A percentile compares a stretch with the other conserved stretches of the same genome.
These are phyloP conservation scores for Aphelenchoides bicaudatus DNA, from an alignment of 2,888 invertebrate genomes.

Conservation along the genomic window DNA sequence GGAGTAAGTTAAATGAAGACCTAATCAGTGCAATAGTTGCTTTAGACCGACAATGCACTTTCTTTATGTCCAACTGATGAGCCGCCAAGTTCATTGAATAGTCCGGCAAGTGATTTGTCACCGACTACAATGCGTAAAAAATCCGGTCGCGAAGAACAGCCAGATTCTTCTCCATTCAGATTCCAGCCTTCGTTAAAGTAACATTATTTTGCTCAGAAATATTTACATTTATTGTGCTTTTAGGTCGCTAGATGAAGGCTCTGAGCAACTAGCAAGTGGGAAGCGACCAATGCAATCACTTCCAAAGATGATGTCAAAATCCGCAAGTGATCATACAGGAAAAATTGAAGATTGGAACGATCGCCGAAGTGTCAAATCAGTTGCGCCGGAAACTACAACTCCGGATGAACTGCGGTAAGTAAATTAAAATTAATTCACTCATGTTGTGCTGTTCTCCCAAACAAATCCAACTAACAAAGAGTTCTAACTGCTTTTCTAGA, in stretches of 20 bases:
- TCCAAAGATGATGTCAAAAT: conserved; percentile 12
- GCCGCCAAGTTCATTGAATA: conserved; percentile 31
- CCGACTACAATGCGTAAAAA: conserved; percentile 11
- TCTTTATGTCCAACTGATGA: conserved; percentile 42
- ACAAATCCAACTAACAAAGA: conserved; percentile 4
- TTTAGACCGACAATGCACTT: conserved; percentile 25
- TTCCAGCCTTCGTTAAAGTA: background rate
- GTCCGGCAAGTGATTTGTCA: conserved; percentile 15
- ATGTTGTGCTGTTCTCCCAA: background rate
- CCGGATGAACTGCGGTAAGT: conserved; percentile 31
- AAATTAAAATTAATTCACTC: background rate
- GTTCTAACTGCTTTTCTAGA: conserved; percentile 18
- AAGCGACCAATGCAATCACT: background rate
- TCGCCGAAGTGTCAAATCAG: background rate
- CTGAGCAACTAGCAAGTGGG: too few species aligned
- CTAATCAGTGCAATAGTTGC: too few species aligned
- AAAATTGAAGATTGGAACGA: conserved; percentile 13
- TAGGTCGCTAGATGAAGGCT: conserved; percentile 39
- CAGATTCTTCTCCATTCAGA: too few species aligned
- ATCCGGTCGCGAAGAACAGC: background rate
- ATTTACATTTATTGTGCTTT: too few species aligned
- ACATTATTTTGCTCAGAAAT: too few species aligned
- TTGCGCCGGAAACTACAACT: conserved; percentile 6
- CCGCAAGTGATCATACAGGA: background rate
- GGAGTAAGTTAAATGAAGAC: too few species aligned